Evolutionary conservation across 2,113 vertebrate species (phyloP).

Genomic region (cat (Felis catus)): F.catus_Fca126_mat1.0 CM031421.1:29471001-29471500

Average conservation of each 20-base stretch:
- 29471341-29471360: constrained; percentile 63
- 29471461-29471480: not conserved
- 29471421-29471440: constrained; percentile 49
- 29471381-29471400: constrained; percentile 55
- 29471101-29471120: not conserved
- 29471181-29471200: not conserved
- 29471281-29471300: constrained; percentile 37
- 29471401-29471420: constrained; percentile 48
- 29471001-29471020: constrained; percentile 17
- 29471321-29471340: constrained; percentile 68
- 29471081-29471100: not conserved
- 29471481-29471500: constrained; percentile 33
- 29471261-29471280: not conserved
- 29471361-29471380: constrained; percentile 56
- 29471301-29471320: constrained; percentile 65
- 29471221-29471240: constrained; percentile 12
- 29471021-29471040: not conserved
- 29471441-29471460: not conserved
- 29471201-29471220: constrained; percentile 1
- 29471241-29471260: constrained; percentile 35
- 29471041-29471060: not conserved
- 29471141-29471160: not conserved
- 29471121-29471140: not conserved
- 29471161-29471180: accelerated
- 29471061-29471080: not conserved